Base-by-base conservation (phyloP, 2,797 vertebrate genomes). In the Anabas testudineus region DNA sequence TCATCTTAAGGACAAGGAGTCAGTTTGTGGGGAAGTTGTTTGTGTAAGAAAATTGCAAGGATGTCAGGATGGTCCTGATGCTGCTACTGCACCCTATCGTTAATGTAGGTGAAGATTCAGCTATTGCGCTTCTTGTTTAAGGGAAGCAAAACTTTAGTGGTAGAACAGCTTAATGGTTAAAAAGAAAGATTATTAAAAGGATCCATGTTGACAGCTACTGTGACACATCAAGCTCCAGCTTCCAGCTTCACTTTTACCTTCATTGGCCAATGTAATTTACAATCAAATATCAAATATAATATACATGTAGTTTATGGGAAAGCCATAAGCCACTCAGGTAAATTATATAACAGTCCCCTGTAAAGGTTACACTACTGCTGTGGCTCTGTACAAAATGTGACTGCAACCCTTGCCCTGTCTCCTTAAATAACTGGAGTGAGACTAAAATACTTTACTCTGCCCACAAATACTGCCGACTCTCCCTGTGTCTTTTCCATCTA, bases 401-500 rank as follows among this genome's bases (percentile, higher is more conserved):
- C 67, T 21, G 43, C 26, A 59, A 32, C 59, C 19, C 45, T 47
- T 52, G 24, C n/a, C 41, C 47, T 47, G 49, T 62, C 15, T 43
- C 47, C 68, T 75, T 71, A 78, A 76, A 68, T 74, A 80, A 59
- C 32, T 61, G 5, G 14, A 13, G 46, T 19, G 30, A 63, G 37
- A 53, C 49, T 42, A 45, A 52, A 65, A 80, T 15, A 49, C 51
- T 34, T 67, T 12, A 2, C 36, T 71, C 58, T 21, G 0, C 1
- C 47, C 55, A 67, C 51, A 71, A 73, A 74, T 36, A 46, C 62
- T 21, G 39, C 2, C 3, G 28, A 42, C 51, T 4, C 26, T 65
- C 28, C 42, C 13, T 61, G 37, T 39, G 6, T 52, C 32, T 39
- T 18, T 8, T 53, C 16, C n/a, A n/a, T 22, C 16, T 22, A 6